phyloP scores from a whole-genome alignment of 2,888 invertebrate species.

The Melangyna quadrimaculata region DNA sequence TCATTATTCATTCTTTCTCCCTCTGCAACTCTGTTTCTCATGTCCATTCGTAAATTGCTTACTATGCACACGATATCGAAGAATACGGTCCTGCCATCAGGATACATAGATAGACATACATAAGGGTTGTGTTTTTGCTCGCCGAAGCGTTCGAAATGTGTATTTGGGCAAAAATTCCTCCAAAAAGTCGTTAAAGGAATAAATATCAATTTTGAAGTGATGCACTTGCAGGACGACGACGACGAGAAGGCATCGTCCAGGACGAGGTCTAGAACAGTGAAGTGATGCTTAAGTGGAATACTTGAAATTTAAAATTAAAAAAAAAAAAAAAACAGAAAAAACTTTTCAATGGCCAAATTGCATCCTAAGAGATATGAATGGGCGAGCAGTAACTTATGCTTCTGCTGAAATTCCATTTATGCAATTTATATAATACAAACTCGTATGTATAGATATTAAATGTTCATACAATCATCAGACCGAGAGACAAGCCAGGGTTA shows the following conservation, averaged over 20 bases:
- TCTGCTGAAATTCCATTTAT: constrained; percentile 26
- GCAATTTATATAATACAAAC: no score
- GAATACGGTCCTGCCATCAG: constrained; percentile 27
- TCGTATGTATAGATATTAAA: background rate
- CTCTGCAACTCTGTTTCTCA: background rate
- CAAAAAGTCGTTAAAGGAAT: constrained; percentile 64
- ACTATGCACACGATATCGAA: constrained; percentile 39
- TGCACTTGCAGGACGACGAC: background rate
- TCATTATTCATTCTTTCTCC: constrained; percentile 17
- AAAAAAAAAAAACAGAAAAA: no score
- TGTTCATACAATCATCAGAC: background rate
- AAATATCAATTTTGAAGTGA: constrained; percentile 66
- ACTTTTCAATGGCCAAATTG: constrained; percentile 59
- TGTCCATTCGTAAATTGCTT: constrained; percentile 54
- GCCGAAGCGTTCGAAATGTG: constrained; percentile 46
- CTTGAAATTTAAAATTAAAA: constrained; percentile 58
- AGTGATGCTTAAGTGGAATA: constrained; percentile 51
- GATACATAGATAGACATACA: background rate
- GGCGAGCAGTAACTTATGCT: constrained; percentile 39
- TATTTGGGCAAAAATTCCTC: constrained; percentile 40
- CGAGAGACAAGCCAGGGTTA: background rate
- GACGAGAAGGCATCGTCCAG: background rate
- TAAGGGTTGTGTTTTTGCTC: constrained; percentile 56
- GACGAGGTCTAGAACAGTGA: background rate
- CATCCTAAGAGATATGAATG: constrained; percentile 60